Conservation (phyloP, 23 tunicate species). For the Aplidium turbinatum region DNA sequence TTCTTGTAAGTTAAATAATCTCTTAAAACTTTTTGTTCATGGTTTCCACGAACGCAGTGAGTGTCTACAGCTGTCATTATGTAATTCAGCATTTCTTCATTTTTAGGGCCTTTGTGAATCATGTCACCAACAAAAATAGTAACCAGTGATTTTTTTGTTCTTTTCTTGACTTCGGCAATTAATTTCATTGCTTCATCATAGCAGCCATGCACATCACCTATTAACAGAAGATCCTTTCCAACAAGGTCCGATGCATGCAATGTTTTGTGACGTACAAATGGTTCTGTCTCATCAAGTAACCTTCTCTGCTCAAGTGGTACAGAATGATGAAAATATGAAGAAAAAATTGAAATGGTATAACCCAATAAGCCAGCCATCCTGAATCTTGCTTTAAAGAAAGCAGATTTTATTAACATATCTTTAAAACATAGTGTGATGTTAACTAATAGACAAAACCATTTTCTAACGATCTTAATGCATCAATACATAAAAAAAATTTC, state of each 20-base stretch:
- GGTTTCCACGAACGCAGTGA: conserved; percentile 81
- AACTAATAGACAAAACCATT: no score
- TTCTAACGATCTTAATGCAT: no score
- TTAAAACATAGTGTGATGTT: no score
- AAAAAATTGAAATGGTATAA: conserved; percentile 4
- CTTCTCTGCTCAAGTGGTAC: not conserved
- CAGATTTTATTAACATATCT: no score
- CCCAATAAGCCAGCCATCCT: conserved; percentile 32
- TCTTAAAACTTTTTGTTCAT: conserved; percentile 78
- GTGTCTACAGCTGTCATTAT: conserved; percentile 25
- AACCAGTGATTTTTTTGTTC: conserved; percentile 25
- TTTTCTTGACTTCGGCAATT: conserved; percentile 10
- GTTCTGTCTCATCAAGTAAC: conserved; percentile 31
- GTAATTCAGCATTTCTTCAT: conserved; percentile 48
- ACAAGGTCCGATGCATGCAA: conserved; percentile 23
- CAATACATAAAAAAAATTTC: no score
- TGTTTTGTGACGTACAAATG: conserved; percentile 53
- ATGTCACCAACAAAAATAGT: conserved; percentile 88
- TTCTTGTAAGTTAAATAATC: conserved; percentile 21
- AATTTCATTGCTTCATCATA: conserved; percentile 49
- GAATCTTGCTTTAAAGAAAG: not conserved
- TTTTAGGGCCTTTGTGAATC: conserved; percentile 93
- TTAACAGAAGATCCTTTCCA: conserved; percentile 63
- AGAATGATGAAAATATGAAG: conserved; percentile 11
- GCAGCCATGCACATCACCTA: conserved; percentile 91